phyloP scores from a whole-genome alignment of 2,797 vertebrate genomes.

The Mionectes olivaceus region DNA sequence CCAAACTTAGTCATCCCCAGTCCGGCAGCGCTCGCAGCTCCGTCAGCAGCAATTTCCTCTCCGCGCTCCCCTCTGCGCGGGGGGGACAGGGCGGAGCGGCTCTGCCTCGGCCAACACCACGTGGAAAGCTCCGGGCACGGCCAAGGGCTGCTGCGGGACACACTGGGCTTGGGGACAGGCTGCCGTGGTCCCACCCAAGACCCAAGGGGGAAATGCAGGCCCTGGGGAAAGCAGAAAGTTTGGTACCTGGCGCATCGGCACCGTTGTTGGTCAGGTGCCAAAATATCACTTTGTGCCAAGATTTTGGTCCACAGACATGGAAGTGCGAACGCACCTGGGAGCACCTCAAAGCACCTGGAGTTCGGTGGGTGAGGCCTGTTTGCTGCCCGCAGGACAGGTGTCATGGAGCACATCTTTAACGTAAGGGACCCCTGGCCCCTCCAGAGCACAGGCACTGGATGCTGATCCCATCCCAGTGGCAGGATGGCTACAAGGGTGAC shows the following conservation, averaged over 20 bases:
- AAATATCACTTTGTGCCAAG: not conserved
- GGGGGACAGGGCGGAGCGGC: not conserved
- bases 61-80: not conserved
- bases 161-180: not conserved
- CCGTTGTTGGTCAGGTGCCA: accelerated
- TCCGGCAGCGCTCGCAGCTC: conserved; percentile 63
- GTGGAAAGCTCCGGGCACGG: not conserved
- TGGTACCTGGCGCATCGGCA: accelerated
- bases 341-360: not conserved
- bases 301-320: accelerated
- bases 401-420: accelerated
- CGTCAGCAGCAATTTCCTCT: conserved; percentile 73
- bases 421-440: not conserved
- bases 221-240: not conserved
- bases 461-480: accelerated
- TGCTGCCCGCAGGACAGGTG: accelerated
- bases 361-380: not conserved
- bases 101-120: not conserved
- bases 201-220: accelerated
- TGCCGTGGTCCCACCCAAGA: accelerated
- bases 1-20: conserved; percentile 83
- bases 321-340: not conserved
- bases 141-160: not conserved
- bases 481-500: not conserved
- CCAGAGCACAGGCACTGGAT: no score